phyloP scores from a whole-genome alignment of 1,140 invertebrate species.

The Listronotus bonariensis region DNA sequence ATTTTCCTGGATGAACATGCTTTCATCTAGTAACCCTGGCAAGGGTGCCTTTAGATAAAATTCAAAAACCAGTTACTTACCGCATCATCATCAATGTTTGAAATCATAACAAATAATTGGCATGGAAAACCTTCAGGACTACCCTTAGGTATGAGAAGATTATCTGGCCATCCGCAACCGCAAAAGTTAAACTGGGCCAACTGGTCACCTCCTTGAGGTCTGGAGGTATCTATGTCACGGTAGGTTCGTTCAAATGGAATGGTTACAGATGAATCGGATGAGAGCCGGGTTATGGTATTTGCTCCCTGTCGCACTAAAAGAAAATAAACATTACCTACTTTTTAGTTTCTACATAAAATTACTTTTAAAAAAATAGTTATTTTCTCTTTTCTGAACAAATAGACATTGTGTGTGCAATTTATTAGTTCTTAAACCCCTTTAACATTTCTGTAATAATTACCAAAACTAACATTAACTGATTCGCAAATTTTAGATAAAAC shows the following conservation, averaged over 20 bases:
- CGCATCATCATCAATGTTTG: slow-evolving; percentile 72
- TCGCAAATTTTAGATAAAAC: no score
- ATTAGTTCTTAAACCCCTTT: no score
- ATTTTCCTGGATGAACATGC: no score
- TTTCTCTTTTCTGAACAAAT: no score
- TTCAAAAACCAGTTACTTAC: neutral
- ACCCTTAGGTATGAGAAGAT: slow-evolving; percentile 81
- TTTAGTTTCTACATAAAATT: no score
- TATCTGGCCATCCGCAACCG: slow-evolving; percentile 86
- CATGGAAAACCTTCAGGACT: slow-evolving; percentile 67
- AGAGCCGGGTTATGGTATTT: slow-evolving; percentile 66
- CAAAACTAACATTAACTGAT: no score
- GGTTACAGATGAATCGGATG: slow-evolving; percentile 70
- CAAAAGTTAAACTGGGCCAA: slow-evolving; percentile 75
- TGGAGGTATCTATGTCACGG: slow-evolving; percentile 63
- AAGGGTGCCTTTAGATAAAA: neutral
- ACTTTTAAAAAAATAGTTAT: no score
- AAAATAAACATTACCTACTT: no score
- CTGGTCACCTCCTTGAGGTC: slow-evolving; percentile 59
- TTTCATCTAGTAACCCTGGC: no score
- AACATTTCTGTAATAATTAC: no score
- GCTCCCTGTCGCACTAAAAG: slow-evolving; percentile 61
- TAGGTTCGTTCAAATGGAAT: slow-evolving; percentile 75
- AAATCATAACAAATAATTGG: slow-evolving; percentile 81
- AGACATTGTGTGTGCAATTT: no score